phyloP scores from a whole-genome alignment of 2,888 invertebrate genomes.

The Mesorhabditis sp. region DNA sequence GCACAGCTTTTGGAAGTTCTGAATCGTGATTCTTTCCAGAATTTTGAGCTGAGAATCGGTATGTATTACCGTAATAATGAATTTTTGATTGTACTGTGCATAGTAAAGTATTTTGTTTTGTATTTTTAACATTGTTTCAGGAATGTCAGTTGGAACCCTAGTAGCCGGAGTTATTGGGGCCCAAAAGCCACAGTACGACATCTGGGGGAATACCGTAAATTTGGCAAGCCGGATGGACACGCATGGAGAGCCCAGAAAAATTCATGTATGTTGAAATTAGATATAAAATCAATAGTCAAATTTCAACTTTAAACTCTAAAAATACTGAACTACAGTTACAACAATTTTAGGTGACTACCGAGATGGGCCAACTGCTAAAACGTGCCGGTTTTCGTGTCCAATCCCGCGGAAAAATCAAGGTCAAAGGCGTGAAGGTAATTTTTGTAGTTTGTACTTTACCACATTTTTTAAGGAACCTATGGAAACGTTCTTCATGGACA shows the following conservation, averaged over 20 bases:
- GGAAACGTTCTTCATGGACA: conserved; percentile 51
- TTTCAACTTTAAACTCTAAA: background rate
- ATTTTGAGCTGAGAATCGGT: conserved; percentile 90
- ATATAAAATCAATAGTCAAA: background rate
- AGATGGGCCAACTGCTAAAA: conserved; percentile 78
- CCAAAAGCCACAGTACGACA: conserved; percentile 95
- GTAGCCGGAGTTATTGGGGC: conserved; percentile 95
- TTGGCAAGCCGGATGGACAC: conserved; percentile 96
- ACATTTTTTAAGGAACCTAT: conserved; percentile 37
- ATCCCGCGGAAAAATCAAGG: conserved; percentile 84
- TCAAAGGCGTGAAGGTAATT: conserved; percentile 71
- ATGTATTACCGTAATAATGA: conserved; percentile 49
- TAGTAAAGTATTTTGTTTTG: too few species aligned
- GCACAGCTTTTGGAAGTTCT: conserved; percentile 89
- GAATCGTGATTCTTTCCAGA: conserved; percentile 91
- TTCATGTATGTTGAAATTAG: conserved; percentile 58
- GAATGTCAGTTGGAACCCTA: conserved; percentile 82
- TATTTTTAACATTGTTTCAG: conserved; percentile 60
- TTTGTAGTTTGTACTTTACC: too few species aligned
- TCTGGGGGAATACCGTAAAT: conserved; percentile 98
- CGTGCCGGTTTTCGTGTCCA: conserved; percentile 81
- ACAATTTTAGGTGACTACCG: conserved; percentile 71
- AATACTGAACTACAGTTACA: background rate
- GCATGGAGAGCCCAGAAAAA: conserved; percentile 77
- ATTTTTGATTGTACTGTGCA: too few species aligned